These are phyloP conservation scores for Solenopsis invicta DNA, from an alignment of 1,140 invertebrate species.

Conservation along the genomic window DNA sequence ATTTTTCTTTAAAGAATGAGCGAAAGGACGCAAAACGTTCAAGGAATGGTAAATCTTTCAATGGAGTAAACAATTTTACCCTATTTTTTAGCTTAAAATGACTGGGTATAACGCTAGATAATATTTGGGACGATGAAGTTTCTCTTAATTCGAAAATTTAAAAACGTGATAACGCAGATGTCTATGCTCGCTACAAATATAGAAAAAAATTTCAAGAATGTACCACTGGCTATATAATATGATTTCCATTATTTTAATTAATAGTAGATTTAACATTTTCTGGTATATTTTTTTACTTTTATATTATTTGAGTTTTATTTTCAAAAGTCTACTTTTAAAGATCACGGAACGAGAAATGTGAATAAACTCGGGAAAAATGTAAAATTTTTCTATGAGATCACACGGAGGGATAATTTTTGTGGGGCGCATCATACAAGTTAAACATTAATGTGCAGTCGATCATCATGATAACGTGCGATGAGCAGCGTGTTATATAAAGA, in stretches of 20 bases:
- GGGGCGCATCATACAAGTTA: constrained; percentile 3
- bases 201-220: not conserved
- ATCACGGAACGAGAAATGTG: not conserved
- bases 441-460: constrained; percentile 49
- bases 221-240: too few species aligned
- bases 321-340: not conserved
- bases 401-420: not conserved
- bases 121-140: not conserved
- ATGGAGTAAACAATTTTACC: constrained; percentile 45
- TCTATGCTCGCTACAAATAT: not conserved
- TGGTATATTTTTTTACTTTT: too few species aligned
- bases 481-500: constrained; percentile 26
- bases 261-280: too few species aligned
- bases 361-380: not conserved
- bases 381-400: not conserved
- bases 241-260: too few species aligned
- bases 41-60: constrained; percentile 18
- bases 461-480: constrained; percentile 26
- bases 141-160: constrained; percentile 12
- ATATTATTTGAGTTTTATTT: too few species aligned
- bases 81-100: constrained; percentile 42
- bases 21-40: not conserved
- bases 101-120: constrained; percentile 17
- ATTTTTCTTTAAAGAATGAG: constrained; percentile 53
- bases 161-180: not conserved